Percentiles rank a stretch among this genome's conserved stretches.
Conservation (phyloP, 2,888 invertebrate species). For the Rhingia campestris region DNA sequence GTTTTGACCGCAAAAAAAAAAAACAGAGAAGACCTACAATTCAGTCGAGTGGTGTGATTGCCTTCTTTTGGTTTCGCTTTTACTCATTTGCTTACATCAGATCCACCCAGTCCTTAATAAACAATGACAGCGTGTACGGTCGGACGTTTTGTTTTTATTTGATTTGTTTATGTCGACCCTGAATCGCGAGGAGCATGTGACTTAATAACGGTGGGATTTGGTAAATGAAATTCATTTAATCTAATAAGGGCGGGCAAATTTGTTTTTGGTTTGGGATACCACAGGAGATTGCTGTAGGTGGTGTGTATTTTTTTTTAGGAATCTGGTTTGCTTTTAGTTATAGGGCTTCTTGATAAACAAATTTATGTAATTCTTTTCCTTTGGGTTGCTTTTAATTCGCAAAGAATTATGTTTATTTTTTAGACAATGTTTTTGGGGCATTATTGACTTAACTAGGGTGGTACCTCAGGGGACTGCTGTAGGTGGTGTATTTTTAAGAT, state of each 20-base stretch:
- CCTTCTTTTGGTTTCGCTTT: constrained; percentile 13
- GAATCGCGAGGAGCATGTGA: neutral
- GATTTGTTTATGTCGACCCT: neutral
- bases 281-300: neutral
- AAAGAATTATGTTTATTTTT: too few relatives aligned
- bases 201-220: neutral
- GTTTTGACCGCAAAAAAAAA: constrained; percentile 11
- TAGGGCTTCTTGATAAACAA: too few relatives aligned
- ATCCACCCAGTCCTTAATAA: neutral
- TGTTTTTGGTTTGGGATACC: neutral
- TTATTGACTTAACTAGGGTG: too few relatives aligned
- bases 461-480: too few relatives aligned
- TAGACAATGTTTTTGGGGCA: too few relatives aligned
- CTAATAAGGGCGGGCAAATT: neutral
- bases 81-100: constrained; percentile 4
- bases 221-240: neutral
- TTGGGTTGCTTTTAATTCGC: too few relatives aligned
- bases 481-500: too few relatives aligned
- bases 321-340: too few relatives aligned
- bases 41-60: constrained; percentile 12
- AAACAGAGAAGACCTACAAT: constrained; percentile 17
- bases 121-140: neutral
- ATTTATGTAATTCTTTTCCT: too few relatives aligned
- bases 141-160: neutral
- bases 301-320: too few relatives aligned